Evolutionary conservation across 1,140 invertebrate genomes (phyloP).

Genomic region (Oncopodura yosiiana): DNA sequence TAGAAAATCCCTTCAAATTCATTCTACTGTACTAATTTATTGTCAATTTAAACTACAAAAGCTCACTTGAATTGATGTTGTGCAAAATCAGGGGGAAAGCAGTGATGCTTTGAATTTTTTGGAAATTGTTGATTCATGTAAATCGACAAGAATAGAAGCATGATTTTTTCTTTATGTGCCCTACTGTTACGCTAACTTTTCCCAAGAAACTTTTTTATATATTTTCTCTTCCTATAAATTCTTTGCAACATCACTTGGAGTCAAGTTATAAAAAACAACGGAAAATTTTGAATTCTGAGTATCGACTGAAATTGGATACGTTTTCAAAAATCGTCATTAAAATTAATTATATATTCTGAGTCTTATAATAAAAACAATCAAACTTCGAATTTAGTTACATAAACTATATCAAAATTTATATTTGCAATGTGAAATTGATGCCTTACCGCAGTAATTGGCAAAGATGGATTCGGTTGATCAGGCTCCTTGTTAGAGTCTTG

Average conservation of each 20-base stretch:
- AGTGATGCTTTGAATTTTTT: too few species aligned
- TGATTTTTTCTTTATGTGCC: neutral
- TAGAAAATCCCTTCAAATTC: neutral
- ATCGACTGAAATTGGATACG: neutral
- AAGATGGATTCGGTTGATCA: conserved; percentile 36
- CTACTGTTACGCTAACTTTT: neutral
- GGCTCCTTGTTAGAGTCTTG: conserved; percentile 31
- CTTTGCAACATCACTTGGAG: too few species aligned
- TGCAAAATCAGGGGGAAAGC: too few species aligned
- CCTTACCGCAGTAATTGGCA: conserved; percentile 37
- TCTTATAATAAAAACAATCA: neutral
- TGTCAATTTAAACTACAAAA: neutral
- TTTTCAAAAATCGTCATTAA: neutral
- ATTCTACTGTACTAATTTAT: neutral
- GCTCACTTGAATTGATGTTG: neutral
- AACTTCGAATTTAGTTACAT: too few species aligned
- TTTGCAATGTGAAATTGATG: neutral
- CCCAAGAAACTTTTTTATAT: neutral
- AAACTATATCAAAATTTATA: too few species aligned
- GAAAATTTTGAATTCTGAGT: neutral
- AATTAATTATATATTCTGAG: neutral
- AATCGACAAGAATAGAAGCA: neutral
- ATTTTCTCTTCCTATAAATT: too few species aligned
- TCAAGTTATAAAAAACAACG: neutral
- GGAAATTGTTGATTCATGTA: neutral